These are phyloP conservation scores for Tenualosa thibaudeaui DNA, from an alignment of 2,797 vertebrate genomes.

Conservation along the genomic window DNA sequence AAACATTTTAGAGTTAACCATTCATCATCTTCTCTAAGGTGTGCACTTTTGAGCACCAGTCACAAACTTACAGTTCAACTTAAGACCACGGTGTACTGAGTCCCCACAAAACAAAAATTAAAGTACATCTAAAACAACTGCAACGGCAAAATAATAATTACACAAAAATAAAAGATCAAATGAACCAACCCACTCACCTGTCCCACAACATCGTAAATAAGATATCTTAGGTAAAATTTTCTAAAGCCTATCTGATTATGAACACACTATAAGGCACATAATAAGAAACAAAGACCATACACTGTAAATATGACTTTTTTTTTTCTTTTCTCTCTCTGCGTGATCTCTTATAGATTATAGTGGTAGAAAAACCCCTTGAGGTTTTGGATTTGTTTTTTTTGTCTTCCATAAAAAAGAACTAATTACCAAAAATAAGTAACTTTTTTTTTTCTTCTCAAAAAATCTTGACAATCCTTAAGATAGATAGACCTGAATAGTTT, in stretches of 20 bases:
- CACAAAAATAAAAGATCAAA: conserved; percentile 45
- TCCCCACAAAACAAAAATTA: conserved; percentile 64
- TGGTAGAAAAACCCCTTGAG: conserved; percentile 80
- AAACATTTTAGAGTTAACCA: conserved; percentile 47
- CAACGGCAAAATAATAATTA: conserved; percentile 6
- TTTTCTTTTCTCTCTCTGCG: conserved; percentile 60
- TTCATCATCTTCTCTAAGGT: conserved; percentile 51
- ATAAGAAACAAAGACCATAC: conserved; percentile 81
- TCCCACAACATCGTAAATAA: conserved; percentile 71
- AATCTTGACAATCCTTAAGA: conserved; percentile 77
- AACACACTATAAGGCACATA: conserved; percentile 86
- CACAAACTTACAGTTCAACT: conserved; percentile 62
- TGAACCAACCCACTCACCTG: conserved; percentile 69
- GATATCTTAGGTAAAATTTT: conserved; percentile 73
- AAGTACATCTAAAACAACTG: conserved; percentile 45
- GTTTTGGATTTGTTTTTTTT: conserved; percentile 69
- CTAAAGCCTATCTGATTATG: conserved; percentile 78
- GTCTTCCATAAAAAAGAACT: conserved; percentile 74
- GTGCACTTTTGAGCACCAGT: conserved; percentile 67
- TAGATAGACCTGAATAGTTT: conserved; percentile 82
- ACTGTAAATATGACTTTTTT: conserved; percentile 76
- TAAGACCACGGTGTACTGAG: conserved; percentile 65
- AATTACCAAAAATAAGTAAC: conserved; percentile 83
- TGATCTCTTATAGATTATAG: conserved; percentile 73
- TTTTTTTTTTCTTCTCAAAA: conserved; percentile 71